Evolutionary conservation across 2,797 vertebrate genomes (phyloP).

Genomic region (Adrianichthys oophorus): DNA sequence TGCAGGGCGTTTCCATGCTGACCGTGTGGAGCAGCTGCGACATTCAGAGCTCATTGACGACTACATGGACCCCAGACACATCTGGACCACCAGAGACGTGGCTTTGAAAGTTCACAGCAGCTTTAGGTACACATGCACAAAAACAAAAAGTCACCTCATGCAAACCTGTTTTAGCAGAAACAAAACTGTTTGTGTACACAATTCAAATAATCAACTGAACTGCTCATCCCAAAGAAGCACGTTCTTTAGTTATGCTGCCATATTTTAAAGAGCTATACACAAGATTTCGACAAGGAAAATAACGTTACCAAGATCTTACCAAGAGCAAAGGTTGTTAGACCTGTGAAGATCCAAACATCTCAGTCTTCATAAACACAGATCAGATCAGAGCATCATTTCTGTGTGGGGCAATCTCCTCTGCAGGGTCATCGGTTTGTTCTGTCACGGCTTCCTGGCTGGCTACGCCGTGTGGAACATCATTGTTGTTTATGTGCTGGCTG

Average conservation of each 20-base stretch:
- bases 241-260: no score
- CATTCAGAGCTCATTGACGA: constrained; percentile 83
- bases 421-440: constrained; percentile 67
- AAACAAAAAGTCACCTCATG: background rate
- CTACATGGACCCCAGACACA: constrained; percentile 82
- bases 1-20: constrained; percentile 84
- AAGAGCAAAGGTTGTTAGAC: no score
- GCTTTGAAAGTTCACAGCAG: constrained; percentile 85
- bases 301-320: no score
- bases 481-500: constrained; percentile 88
- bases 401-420: background rate
- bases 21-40: constrained; percentile 82
- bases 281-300: no score
- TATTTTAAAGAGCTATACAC: no score
- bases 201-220: no score
- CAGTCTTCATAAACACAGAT: no score
- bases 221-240: no score
- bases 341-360: no score
- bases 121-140: constrained; percentile 81
- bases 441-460: constrained; percentile 89
- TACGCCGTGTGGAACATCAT: constrained; percentile 91
- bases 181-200: no score
- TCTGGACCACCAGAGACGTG: constrained; percentile 89
- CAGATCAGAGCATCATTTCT: background rate
- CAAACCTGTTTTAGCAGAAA: background rate